phyloP scores from a whole-genome alignment of 2,113 vertebrate genomes.

The Corythoichthys haematopterus region DNA sequence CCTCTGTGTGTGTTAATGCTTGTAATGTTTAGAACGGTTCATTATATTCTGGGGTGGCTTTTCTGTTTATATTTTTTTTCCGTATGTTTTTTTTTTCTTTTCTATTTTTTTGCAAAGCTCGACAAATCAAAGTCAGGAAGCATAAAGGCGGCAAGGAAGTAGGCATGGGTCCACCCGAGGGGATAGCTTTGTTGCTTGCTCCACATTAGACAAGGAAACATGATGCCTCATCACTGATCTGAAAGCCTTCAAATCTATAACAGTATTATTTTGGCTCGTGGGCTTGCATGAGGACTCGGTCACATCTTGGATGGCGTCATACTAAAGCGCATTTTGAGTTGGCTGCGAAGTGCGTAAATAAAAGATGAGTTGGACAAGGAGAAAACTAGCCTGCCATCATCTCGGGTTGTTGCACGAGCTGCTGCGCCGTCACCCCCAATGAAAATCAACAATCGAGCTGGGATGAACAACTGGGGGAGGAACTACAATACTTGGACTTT shows the following conservation, averaged over 20 bases:
- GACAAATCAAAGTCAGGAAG: conserved; percentile 37
- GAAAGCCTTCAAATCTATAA: conserved; percentile 9
- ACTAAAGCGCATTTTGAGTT: background rate
- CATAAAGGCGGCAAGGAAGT: conserved; percentile 4
- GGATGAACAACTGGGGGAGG: background rate
- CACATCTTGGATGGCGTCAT: background rate
- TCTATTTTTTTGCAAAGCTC: conserved; percentile 18
- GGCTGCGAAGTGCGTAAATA: background rate
- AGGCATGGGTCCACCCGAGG: conserved; percentile 31
- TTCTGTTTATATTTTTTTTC: too few relatives aligned
- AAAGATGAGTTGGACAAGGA: conserved; percentile 8
- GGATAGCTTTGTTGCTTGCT: conserved; percentile 36
- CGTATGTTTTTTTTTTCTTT: background rate
- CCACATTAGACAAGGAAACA: conserved; percentile 29
- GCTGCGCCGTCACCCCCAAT: background rate
- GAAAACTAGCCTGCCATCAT: conserved; percentile 1
- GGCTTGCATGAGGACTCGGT: background rate
- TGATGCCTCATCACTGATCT: conserved; percentile 26
- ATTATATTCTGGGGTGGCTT: conserved; percentile 12
- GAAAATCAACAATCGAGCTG: background rate
- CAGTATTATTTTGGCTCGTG: background rate
- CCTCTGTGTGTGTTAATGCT: background rate
- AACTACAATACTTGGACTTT: background rate
- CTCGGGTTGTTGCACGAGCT: conserved; percentile 1
- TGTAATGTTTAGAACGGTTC: conserved; percentile 2